Percentiles rank a stretch among this genome's conserved stretches.
These are phyloP conservation scores for Chydorus sphaericus DNA, from an alignment of 2,888 invertebrate genomes.

Conservation along the genomic window DNA sequence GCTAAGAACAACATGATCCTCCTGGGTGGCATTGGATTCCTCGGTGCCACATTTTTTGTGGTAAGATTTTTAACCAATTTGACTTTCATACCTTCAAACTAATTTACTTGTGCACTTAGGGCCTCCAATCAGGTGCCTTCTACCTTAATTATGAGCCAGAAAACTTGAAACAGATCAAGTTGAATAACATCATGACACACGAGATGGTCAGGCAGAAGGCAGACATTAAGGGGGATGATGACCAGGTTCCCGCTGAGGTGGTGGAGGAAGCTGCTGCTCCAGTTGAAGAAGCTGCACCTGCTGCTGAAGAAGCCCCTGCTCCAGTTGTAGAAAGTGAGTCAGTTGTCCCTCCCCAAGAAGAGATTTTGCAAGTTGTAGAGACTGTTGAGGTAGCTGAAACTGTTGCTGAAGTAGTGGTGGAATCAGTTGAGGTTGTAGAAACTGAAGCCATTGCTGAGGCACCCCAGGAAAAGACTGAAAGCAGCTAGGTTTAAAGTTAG, in stretches of 20 bases:
- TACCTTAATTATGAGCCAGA: constrained; percentile 12
- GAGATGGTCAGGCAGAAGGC: neutral
- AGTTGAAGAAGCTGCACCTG: neutral
- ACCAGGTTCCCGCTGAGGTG: neutral
- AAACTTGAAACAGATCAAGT: neutral
- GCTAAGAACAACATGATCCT: constrained; percentile 51
- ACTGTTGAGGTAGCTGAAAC: neutral
- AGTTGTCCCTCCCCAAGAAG: neutral
- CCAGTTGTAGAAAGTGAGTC: neutral
- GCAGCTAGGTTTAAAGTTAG: neutral
- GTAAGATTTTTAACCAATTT: constrained; percentile 19
- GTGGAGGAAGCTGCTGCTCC: neutral
- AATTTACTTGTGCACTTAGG: neutral
- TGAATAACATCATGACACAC: neutral
- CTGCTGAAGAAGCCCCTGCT: neutral
- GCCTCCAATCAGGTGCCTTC: constrained; percentile 8
- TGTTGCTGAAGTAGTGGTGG: neutral
- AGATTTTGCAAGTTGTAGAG: no score
- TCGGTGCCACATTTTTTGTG: constrained; percentile 30
- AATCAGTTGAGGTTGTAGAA: neutral
- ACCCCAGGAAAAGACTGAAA: no score
- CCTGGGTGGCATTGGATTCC: constrained; percentile 39
- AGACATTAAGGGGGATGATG: neutral
- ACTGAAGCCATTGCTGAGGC: no score
- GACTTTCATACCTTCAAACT: neutral